phyloP scores from a whole-genome alignment of 2,797 vertebrate species.

The Nothura maculosa region DNA sequence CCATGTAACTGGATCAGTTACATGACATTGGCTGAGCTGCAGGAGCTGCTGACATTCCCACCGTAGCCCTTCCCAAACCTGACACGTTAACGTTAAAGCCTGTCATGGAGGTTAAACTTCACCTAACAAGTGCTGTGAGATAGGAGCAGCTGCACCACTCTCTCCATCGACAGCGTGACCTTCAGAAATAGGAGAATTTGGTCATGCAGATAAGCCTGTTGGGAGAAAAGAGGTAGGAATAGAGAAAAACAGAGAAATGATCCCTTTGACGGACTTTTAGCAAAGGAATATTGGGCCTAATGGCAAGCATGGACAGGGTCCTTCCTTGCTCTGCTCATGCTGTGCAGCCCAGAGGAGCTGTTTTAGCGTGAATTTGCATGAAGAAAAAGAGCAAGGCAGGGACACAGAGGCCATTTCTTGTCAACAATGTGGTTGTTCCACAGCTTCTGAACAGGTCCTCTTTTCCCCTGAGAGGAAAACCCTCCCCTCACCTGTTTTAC shows the following conservation, averaged over 20 bases:
- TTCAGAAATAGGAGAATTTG: neutral
- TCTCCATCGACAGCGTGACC: neutral
- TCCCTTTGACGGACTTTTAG: neutral
- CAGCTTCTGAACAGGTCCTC: neutral
- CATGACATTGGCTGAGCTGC: neutral
- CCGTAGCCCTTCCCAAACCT: neutral
- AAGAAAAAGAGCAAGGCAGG: neutral
- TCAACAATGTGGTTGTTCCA: neutral
- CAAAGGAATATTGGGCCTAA: neutral
- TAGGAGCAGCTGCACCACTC: neutral
- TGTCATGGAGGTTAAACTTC: neutral
- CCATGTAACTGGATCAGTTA: neutral
- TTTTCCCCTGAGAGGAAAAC: neutral
- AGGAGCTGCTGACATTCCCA: neutral
- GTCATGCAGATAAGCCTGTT: neutral
- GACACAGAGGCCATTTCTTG: neutral
- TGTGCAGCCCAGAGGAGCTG: neutral
- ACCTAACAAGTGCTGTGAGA: accelerated
- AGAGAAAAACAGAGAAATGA: neutral
- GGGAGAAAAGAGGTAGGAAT: neutral
- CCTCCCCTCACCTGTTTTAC: no score
- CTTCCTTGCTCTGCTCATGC: neutral
- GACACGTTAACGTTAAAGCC: neutral
- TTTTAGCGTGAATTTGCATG: accelerated
- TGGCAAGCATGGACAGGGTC: neutral